Evolutionary conservation across 1,140 invertebrate species (phyloP).

Genomic region (Diorhabda sublineata): DNA sequence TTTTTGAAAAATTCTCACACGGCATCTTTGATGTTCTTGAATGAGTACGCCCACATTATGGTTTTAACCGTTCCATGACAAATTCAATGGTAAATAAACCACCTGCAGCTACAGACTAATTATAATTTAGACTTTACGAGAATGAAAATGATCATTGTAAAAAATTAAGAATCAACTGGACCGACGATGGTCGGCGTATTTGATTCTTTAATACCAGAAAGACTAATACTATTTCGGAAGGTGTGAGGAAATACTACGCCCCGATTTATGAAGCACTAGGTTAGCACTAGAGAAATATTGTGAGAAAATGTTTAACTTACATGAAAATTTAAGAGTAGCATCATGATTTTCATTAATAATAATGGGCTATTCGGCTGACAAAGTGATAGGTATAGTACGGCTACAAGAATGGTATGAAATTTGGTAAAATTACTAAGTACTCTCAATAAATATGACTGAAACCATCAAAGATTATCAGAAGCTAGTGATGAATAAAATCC

Average conservation of each 20-base stretch:
- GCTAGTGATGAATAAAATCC: no score
- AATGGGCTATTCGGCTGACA: background rate
- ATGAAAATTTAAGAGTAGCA: background rate
- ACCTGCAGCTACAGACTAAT: background rate
- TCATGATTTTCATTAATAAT: background rate
- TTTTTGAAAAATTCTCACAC: background rate
- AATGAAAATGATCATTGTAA: background rate
- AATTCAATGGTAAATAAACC: background rate
- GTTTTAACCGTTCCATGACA: conserved; percentile 2
- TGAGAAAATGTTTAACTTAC: background rate
- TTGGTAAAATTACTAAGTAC: background rate
- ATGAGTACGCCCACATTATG: background rate
- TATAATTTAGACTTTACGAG: background rate
- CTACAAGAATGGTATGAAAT: background rate
- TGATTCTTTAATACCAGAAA: background rate
- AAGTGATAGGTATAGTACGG: background rate
- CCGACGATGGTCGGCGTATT: background rate
- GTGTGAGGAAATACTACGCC: background rate
- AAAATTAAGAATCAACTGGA: background rate
- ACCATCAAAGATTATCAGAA: background rate
- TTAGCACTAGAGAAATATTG: background rate
- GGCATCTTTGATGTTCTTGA: background rate
- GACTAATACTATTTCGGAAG: background rate
- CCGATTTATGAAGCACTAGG: background rate
- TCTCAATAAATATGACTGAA: background rate